Percentiles rank a stretch among this genome's conserved stretches.
Evolutionary conservation across 2,797 vertebrate species (phyloP).

Genomic region (Sparidentex hasta): DNA sequence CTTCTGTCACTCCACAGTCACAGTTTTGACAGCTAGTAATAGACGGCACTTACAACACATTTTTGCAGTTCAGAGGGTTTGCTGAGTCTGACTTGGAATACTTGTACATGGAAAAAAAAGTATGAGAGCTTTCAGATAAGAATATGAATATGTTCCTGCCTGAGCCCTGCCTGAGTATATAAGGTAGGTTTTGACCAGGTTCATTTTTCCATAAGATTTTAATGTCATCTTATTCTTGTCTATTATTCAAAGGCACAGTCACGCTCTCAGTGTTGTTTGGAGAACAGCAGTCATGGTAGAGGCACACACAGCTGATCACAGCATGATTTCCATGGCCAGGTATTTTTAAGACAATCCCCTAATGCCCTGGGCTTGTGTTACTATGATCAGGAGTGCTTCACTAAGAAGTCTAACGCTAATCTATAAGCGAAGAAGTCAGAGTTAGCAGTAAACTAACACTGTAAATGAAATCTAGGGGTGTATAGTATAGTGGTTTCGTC

Average conservation of each 20-base stretch:
- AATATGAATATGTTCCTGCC: background rate
- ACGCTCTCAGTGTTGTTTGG: constrained; percentile 37
- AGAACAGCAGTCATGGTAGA: constrained; percentile 40
- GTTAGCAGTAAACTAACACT: constrained; percentile 19
- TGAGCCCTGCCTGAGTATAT: background rate
- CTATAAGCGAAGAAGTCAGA: background rate
- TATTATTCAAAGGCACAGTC: background rate
- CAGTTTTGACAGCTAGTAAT: background rate
- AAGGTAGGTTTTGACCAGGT: background rate
- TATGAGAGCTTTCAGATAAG: too few relatives aligned
- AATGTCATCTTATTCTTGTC: background rate
- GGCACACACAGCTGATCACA: constrained; percentile 39
- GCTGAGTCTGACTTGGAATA: background rate
- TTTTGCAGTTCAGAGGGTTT: background rate
- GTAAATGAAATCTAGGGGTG: background rate
- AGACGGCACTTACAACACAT: background rate
- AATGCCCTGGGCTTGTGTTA: too few relatives aligned
- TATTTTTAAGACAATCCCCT: constrained; percentile 22
- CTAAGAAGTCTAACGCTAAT: background rate
- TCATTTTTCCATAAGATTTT: constrained; percentile 21
- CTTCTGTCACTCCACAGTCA: background rate
- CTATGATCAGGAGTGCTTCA: background rate
- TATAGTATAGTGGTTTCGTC: too few relatives aligned
- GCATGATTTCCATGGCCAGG: constrained; percentile 7
- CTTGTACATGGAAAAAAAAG: background rate